Conservation (phyloP, 2,113 vertebrate species). For the Neoarius graeffei region DNA sequence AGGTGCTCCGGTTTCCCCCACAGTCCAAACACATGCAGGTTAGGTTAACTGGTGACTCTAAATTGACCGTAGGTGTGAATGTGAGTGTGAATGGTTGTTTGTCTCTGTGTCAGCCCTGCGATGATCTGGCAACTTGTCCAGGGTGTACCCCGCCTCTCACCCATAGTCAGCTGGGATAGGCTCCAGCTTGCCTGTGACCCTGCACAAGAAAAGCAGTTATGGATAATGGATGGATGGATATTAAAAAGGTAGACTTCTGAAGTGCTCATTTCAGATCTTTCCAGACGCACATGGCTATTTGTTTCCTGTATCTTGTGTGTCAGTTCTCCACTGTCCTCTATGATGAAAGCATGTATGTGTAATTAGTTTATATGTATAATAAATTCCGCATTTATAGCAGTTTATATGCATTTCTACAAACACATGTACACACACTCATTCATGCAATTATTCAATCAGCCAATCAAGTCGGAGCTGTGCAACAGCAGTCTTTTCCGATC, state of each 20-base stretch:
- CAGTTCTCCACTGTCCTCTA: not conserved
- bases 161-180: no score
- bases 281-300: slow-evolving; percentile 50
- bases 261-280: slow-evolving; percentile 55
- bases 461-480: not conserved
- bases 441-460: not conserved
- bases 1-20: no score
- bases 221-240: slow-evolving; percentile 55
- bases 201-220: no score
- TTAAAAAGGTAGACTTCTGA: slow-evolving; percentile 60
- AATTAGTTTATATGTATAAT: not conserved
- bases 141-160: no score
- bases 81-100: no score
- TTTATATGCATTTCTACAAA: not conserved
- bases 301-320: slow-evolving; percentile 29
- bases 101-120: no score
- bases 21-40: no score
- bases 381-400: not conserved
- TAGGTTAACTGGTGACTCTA: no score
- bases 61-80: no score
- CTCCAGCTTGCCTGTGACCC: no score
- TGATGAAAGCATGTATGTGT: not conserved
- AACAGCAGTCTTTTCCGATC: not conserved
- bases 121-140: no score
- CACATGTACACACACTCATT: not conserved